Conservation (phyloP, 2,797 vertebrate species). For the Phylloscopus collybita region DNA sequence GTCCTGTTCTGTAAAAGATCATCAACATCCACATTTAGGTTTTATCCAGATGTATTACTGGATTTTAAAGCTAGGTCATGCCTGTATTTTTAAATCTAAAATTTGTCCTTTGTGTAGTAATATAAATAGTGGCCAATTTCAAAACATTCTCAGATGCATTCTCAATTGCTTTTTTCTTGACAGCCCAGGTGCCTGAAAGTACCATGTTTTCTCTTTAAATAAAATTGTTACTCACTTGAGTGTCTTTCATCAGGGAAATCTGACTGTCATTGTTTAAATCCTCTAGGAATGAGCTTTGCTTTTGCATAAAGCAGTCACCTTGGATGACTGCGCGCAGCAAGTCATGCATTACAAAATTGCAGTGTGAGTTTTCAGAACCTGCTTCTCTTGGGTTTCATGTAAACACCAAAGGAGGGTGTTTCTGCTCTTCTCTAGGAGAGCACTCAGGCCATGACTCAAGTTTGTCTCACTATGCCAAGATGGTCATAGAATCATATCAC, state of each 20-base stretch:
- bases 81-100: not conserved
- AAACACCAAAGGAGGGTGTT: not conserved
- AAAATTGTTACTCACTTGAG: not conserved
- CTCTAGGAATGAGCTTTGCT: conserved; percentile 32
- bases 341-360: not conserved
- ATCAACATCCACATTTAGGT: not conserved
- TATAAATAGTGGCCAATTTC: not conserved
- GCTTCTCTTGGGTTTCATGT: not conserved
- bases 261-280: conserved; percentile 34
- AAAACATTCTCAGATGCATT: not conserved
- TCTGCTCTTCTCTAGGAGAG: not conserved
- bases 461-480: not conserved
- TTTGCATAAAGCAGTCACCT: conserved; percentile 35
- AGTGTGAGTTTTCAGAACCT: not conserved
- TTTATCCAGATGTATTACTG: not conserved
- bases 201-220: not conserved
- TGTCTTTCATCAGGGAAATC: conserved; percentile 15
- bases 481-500: not conserved
- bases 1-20: not conserved
- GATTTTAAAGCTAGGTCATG: not conserved
- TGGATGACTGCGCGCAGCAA: conserved; percentile 29
- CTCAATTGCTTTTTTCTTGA: not conserved
- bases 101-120: not conserved
- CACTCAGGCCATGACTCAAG: not conserved
- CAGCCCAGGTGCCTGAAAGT: not conserved